Percentiles rank a stretch among this genome's conserved stretches.
Conservation (phyloP, 2,797 vertebrate species). For the Denticeps clupeoides region DNA sequence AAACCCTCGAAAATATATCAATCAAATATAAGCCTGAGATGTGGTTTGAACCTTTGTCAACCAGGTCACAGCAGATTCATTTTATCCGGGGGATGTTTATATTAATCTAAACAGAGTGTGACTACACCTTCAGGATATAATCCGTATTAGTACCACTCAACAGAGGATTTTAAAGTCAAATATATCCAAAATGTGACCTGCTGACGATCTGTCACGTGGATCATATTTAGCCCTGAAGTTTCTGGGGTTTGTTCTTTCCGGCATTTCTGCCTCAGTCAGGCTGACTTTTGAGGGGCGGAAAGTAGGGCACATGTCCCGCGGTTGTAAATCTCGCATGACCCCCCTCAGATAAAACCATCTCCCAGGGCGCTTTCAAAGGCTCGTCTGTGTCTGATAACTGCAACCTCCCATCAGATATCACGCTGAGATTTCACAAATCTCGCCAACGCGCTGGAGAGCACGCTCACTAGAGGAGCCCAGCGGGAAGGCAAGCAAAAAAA, state of each 20-base stretch:
- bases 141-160: too few species aligned
- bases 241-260: too few species aligned
- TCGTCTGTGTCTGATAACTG: constrained; percentile 21
- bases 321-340: constrained; percentile 21
- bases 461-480: constrained; percentile 13
- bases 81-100: too few species aligned
- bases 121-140: too few species aligned
- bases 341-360: constrained; percentile 18
- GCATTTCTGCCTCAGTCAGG: neutral
- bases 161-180: too few species aligned
- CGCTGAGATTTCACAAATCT: constrained; percentile 50
- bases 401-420: constrained; percentile 29
- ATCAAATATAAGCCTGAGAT: too few species aligned
- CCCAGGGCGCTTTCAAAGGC: constrained; percentile 34
- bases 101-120: too few species aligned
- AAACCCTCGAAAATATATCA: too few species aligned
- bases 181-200: constrained; percentile 3
- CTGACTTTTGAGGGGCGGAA: neutral
- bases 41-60: too few species aligned
- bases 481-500: too few species aligned
- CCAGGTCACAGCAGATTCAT: too few species aligned
- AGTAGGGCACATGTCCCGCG: constrained; percentile 4
- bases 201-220: neutral
- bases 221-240: neutral
- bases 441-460: constrained; percentile 33